A percentile compares a stretch with the other conserved stretches of the same genome.
These are phyloP conservation scores for Hemithea aestivaria DNA, from an alignment of 2,888 invertebrate genomes.

Conservation along the genomic window DNA sequence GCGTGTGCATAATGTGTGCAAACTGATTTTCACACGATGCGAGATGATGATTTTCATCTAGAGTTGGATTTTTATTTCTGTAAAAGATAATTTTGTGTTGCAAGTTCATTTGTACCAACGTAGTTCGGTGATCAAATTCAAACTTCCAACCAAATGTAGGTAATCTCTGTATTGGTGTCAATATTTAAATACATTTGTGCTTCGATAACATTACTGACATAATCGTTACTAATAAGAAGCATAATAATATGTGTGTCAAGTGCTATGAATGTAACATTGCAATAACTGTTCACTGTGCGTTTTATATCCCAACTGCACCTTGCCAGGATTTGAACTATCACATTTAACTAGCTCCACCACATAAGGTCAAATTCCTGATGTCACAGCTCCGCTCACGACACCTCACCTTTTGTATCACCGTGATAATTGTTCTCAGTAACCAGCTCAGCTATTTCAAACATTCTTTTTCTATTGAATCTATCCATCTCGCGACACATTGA, in stretches of 20 bases:
- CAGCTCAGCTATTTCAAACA: slow-evolving; percentile 18
- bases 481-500: slow-evolving; percentile 25
- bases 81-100: slow-evolving; percentile 1
- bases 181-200: too few species aligned
- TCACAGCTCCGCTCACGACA: slow-evolving; percentile 18
- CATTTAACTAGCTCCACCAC: slow-evolving; percentile 14
- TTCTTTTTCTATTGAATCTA: slow-evolving; percentile 20
- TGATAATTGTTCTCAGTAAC: slow-evolving; percentile 21
- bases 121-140: too few species aligned
- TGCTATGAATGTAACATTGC: not conserved
- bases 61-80: slow-evolving; percentile 11
- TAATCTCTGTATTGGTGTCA: too few species aligned
- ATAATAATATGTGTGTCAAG: too few species aligned
- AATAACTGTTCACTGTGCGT: not conserved
- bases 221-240: too few species aligned
- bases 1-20: slow-evolving; percentile 55
- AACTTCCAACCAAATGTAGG: too few species aligned
- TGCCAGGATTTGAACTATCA: slow-evolving; percentile 25
- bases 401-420: slow-evolving; percentile 14
- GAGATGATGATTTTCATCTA: slow-evolving; percentile 33
- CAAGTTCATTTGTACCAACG: too few species aligned
- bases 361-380: slow-evolving; percentile 29
- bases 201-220: too few species aligned
- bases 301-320: slow-evolving; percentile 1
- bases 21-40: slow-evolving; percentile 56